Conservation (phyloP, 1,140 invertebrate genomes). For the Heliconius hermathena region DNA sequence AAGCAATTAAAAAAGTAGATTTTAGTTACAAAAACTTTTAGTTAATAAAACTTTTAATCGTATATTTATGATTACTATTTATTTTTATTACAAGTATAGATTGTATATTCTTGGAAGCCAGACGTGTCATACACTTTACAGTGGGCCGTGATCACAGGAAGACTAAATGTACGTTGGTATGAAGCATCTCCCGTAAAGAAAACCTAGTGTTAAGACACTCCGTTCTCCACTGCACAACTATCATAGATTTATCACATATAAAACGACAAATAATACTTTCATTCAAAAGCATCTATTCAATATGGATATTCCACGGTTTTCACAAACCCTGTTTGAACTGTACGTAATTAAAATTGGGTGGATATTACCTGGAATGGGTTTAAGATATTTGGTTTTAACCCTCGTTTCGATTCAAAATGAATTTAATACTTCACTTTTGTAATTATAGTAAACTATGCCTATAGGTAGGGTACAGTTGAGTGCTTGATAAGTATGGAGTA, state of each 20-base stretch:
- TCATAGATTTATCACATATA: background rate
- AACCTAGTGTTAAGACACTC: background rate
- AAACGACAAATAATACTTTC: background rate
- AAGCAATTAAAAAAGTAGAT: no score
- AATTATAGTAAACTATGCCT: background rate
- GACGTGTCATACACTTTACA: no score
- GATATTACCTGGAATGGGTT: conserved; percentile 22
- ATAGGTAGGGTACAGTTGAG: background rate
- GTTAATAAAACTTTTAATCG: no score
- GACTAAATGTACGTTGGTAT: no score
- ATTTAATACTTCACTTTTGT: conserved; percentile 9
- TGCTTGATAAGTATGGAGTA: background rate
- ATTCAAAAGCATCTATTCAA: background rate
- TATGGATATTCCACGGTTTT: conserved; percentile 9
- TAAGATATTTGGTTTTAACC: conserved; percentile 30
- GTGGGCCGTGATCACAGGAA: no score
- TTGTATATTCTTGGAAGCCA: no score
- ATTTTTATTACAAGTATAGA: no score
- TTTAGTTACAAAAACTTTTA: no score
- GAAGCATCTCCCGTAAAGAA: background rate
- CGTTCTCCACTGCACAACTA: background rate
- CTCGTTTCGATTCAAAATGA: conserved; percentile 2
- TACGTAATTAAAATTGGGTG: conserved; percentile 34
- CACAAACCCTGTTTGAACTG: conserved; percentile 10
- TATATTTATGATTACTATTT: no score